Conservation (phyloP, 2,888 invertebrate species). For the Tipula vernalis region DNA sequence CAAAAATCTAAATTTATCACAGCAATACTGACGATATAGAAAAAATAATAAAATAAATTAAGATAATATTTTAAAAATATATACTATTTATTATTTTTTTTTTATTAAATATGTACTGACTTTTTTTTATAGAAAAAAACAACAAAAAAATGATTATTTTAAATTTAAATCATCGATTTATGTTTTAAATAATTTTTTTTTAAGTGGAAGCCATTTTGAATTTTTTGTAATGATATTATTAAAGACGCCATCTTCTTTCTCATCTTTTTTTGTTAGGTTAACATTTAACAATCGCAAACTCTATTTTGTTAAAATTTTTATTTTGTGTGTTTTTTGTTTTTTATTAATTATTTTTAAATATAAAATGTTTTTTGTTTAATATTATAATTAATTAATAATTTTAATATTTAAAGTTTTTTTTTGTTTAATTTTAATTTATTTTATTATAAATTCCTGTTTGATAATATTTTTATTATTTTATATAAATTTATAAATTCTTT, state of each 20-base stretch:
- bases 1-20: constrained; percentile 4
- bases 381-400: background rate
- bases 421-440: background rate
- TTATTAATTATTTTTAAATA: background rate
- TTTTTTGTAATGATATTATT: background rate
- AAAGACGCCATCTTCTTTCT: background rate
- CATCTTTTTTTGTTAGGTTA: background rate
- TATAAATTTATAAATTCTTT: constrained; percentile 4
- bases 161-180: background rate
- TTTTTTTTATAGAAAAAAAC: background rate
- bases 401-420: background rate
- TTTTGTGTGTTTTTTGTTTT: background rate
- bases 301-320: background rate
- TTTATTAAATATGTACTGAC: background rate
- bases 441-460: background rate
- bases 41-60: background rate
- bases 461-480: background rate
- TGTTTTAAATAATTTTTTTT: background rate
- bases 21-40: background rate
- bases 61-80: background rate
- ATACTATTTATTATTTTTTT: background rate
- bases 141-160: background rate
- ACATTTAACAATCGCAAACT: background rate
- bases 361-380: background rate
- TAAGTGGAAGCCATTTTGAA: constrained; percentile 1